Evolutionary conservation across 2,797 vertebrate species (phyloP), one percentile per base, ranked within the genome.

Genomic region (Aulostomus chinensis): DNA sequence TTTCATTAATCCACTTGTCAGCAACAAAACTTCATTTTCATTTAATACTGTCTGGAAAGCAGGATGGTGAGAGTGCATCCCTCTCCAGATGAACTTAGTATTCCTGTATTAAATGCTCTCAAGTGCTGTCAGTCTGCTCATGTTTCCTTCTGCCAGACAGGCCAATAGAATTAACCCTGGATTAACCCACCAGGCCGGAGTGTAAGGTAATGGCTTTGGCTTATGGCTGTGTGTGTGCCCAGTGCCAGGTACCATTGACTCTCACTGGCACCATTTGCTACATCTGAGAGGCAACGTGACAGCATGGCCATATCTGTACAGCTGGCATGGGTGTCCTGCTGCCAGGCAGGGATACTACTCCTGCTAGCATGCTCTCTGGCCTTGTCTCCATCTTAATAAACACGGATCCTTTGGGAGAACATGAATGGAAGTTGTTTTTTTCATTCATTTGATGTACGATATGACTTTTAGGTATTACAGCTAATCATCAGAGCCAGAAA

Each of bases 141-240:
- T 55, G 45, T 78, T 63, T 72, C 58, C 56, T n/a, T 52, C 54
- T 79, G 67, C 73, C 68, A 76, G 50, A 62, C 63, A 51, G 73
- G 80, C 75, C 85, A 80, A 80, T 59, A 74, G 68, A 89, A 88
- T 87, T 85, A 86, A 89, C 85, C 79, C 85, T 69, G 71, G 83
- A 85, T 90, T 85, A 88, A 88, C 83, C 85, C 82, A 54, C 69
- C 72, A 66, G 76, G 76, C 78, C 77, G 13, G 35, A 70, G 83
- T 79, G 80, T 73, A 73, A 80, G 73, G 83, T 86, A 87, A 87
- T 85, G 80, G 84, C 76, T 70, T 66, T 61, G 69, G 80, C 70
- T 86, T 80, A 83, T 85, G 76, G 54, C 63, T 4, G 2, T 69
- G 70, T 43, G 64, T 42, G 65, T 49, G 70, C 33, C 62, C 54